phyloP scores from a whole-genome alignment of 2,888 invertebrate species.

The Synergus itoensis region DNA sequence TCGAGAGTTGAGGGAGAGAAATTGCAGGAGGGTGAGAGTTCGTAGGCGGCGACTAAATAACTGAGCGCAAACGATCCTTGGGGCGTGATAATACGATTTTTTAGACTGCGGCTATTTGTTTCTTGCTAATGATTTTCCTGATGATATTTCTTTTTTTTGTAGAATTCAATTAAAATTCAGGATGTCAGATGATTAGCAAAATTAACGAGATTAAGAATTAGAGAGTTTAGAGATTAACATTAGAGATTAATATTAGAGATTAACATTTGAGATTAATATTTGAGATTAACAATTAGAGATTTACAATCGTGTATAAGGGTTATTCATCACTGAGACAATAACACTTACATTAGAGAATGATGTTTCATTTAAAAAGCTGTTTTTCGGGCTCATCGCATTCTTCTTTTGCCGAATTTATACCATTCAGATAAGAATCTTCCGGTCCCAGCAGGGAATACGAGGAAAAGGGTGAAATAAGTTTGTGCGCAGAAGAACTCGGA shows the following conservation, averaged over 20 bases:
- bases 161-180: neutral
- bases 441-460: conserved; percentile 12
- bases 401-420: conserved; percentile 17
- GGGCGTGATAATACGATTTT: conserved; percentile 41
- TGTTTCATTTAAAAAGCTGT: neutral
- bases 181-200: neutral
- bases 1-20: conserved; percentile 32
- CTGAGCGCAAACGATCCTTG: conserved; percentile 41
- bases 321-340: neutral
- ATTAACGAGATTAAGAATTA: neutral
- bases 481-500: conserved; percentile 27
- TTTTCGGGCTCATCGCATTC: neutral
- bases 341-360: neutral
- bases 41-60: conserved; percentile 41
- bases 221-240: neutral
- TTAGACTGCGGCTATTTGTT: conserved; percentile 23
- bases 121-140: conserved; percentile 34
- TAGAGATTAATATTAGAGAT: neutral
- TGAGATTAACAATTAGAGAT: neutral
- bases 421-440: conserved; percentile 15
- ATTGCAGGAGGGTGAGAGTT: conserved; percentile 37
- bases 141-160: neutral
- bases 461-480: conserved; percentile 36
- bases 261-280: neutral
- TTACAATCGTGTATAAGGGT: neutral